phyloP scores from a whole-genome alignment of 2,113 vertebrate species.

The Bubo bubo region DNA sequence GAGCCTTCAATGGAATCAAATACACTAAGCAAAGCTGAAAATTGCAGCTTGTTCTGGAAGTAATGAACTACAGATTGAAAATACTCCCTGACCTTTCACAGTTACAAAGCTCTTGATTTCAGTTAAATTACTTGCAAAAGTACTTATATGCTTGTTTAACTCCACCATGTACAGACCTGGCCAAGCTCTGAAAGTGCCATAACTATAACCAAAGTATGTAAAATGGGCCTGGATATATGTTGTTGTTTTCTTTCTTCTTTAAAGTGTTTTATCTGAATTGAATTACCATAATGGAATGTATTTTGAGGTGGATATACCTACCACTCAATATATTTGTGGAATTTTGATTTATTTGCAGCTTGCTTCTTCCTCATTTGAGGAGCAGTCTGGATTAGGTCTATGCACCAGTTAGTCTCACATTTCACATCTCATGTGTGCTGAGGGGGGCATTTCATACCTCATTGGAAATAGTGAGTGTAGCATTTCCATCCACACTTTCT shows the following conservation, averaged over 20 bases:
- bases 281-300: neutral
- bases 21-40: neutral
- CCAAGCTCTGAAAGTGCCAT: neutral
- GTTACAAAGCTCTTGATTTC: neutral
- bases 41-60: neutral
- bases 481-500: neutral
- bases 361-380: neutral
- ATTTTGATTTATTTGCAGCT: neutral
- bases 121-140: neutral
- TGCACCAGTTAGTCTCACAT: too few relatives aligned
- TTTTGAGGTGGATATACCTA: neutral
- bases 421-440: neutral
- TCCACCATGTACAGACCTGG: neutral
- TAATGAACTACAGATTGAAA: neutral
- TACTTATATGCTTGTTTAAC: neutral
- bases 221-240: neutral
- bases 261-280: neutral
- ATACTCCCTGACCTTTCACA: neutral
- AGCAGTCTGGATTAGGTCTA: neutral
- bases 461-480: neutral
- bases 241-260: neutral
- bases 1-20: neutral
- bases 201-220: neutral
- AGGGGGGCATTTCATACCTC: fast-evolving
- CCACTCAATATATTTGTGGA: neutral